Conservation (phyloP, 2,113 vertebrate species). For the Columbina picui region DNA sequence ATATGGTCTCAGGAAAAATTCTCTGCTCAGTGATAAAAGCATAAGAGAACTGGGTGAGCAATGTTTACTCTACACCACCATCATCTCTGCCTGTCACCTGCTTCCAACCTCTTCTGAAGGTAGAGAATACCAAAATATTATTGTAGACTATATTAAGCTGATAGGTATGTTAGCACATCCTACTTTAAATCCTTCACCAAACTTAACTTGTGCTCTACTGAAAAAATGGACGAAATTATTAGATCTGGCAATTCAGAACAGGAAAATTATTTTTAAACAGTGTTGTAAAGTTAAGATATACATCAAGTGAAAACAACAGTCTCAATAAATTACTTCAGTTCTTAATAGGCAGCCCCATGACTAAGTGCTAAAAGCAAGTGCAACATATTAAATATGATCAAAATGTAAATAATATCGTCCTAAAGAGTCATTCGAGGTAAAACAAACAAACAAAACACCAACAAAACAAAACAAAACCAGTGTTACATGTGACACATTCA, state of each 20-base stretch:
- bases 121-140: neutral
- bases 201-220: neutral
- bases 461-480: fast-evolving
- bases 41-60: neutral
- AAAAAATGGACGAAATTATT: neutral
- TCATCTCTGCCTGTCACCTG: neutral
- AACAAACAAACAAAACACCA: no score
- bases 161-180: neutral
- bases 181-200: neutral
- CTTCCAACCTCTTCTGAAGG: neutral
- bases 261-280: neutral
- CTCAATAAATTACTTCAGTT: neutral
- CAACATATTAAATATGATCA: neutral
- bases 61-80: neutral
- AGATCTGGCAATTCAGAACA: neutral
- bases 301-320: neutral
- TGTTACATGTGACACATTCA: neutral
- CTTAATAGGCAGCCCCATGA: neutral
- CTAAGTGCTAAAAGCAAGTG: neutral
- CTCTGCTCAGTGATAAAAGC: neutral
- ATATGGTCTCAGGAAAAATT: neutral
- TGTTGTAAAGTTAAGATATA: neutral
- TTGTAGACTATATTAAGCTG: neutral
- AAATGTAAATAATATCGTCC: neutral
- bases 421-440: neutral